These are phyloP conservation scores for Terebella lapidaria DNA, from an alignment of 2,888 invertebrate species.

Conservation along the genomic window DNA sequence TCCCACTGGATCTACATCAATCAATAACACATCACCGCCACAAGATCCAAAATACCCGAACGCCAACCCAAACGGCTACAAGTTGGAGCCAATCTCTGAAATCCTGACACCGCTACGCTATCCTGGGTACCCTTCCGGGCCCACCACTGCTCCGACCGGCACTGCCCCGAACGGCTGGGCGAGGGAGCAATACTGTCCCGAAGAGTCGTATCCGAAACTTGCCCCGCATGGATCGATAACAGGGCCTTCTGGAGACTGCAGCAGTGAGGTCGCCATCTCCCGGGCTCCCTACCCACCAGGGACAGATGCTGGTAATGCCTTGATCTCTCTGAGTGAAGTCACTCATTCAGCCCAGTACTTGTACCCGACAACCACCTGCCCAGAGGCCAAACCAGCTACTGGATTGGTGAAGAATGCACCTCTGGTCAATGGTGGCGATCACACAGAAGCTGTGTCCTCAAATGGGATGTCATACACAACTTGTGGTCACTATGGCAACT, in stretches of 20 bases:
- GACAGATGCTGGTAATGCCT: no score
- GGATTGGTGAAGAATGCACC: neutral
- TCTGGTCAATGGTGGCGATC: neutral
- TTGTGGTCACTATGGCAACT: neutral
- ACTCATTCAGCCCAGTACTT: no score
- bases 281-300: neutral
- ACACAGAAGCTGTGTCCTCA: no score
- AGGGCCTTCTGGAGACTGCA: no score
- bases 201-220: neutral
- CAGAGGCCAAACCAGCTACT: no score
- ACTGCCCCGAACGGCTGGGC: neutral
- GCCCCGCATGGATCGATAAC: neutral
- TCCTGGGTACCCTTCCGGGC: conserved; percentile 7
- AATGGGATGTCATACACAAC: no score
- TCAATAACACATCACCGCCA: neutral
- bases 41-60: neutral
- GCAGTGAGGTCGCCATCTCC: neutral
- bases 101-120: conserved; percentile 52
- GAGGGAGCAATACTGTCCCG: neutral
- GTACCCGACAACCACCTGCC: neutral
- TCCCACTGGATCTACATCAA: neutral
- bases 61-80: conserved; percentile 52
- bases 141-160: neutral
- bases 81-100: conserved; percentile 69
- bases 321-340: no score